These are phyloP conservation scores for Scolopax rusticola DNA, from an alignment of 2,797 vertebrate genomes.

Conservation along the genomic window DNA sequence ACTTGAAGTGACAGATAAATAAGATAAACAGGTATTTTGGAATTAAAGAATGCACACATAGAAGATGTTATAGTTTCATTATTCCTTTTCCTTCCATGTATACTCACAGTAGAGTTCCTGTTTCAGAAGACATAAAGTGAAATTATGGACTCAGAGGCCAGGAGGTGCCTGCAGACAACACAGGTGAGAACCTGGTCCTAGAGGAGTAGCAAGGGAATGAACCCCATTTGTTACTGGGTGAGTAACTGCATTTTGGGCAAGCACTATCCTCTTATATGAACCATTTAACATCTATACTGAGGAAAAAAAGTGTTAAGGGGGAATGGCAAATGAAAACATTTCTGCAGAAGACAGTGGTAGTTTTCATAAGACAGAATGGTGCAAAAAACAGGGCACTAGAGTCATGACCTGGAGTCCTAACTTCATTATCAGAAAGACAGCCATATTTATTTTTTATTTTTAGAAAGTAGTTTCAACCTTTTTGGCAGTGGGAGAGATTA, in stretches of 20 bases:
- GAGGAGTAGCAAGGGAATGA: neutral
- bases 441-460: neutral
- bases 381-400: neutral
- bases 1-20: neutral
- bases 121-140: neutral
- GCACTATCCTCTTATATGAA: neutral
- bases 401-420: neutral
- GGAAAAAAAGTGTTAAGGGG: neutral
- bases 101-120: accelerated
- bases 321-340: neutral
- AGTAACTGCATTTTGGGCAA: neutral
- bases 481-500: neutral
- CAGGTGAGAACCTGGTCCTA: neutral
- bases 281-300: neutral
- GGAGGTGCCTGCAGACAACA: neutral
- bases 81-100: neutral
- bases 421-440: neutral
- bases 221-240: no score
- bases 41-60: neutral
- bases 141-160: neutral
- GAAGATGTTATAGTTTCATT: neutral
- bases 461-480: neutral
- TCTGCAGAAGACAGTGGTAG: neutral
- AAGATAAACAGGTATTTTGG: neutral
- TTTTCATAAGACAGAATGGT: neutral